Conservation (phyloP, 2,113 vertebrate species). For the Sceloporus tristichus region DNA sequence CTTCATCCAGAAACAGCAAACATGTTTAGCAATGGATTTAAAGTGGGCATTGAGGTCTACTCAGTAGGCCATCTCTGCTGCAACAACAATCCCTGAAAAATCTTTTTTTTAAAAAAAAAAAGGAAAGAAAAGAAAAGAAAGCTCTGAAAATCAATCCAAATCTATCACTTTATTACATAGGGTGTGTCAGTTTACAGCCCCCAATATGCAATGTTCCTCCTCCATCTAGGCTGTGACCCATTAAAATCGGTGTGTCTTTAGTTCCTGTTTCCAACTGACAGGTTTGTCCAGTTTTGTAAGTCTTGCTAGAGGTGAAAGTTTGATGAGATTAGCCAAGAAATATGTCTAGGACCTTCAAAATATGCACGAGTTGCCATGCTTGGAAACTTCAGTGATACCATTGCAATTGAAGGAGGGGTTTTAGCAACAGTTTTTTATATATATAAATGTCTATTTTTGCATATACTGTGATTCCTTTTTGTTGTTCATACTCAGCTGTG, state of each 20-base stretch:
- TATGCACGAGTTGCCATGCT: not conserved
- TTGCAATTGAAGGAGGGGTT: not conserved
- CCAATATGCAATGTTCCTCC: not conserved
- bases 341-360: not conserved
- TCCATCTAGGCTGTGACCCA: not conserved
- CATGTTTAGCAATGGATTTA: too few relatives aligned
- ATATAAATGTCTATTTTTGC: not conserved
- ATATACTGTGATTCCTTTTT: not conserved
- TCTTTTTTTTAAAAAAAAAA: too few relatives aligned
- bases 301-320: constrained; percentile 12
- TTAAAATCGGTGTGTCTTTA: not conserved
- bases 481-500: not conserved
- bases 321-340: not conserved
- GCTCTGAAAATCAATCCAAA: too few relatives aligned
- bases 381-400: not conserved
- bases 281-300: constrained; percentile 2
- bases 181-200: not conserved
- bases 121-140: too few relatives aligned
- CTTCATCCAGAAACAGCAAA: too few relatives aligned
- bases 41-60: too few relatives aligned
- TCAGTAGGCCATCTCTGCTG: too few relatives aligned
- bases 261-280: not conserved
- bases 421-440: not conserved
- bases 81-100: too few relatives aligned
- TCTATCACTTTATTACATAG: too few relatives aligned